These are phyloP conservation scores for Forficula auricularia DNA, from an alignment of 1,140 invertebrate species.

Conservation along the genomic window DNA sequence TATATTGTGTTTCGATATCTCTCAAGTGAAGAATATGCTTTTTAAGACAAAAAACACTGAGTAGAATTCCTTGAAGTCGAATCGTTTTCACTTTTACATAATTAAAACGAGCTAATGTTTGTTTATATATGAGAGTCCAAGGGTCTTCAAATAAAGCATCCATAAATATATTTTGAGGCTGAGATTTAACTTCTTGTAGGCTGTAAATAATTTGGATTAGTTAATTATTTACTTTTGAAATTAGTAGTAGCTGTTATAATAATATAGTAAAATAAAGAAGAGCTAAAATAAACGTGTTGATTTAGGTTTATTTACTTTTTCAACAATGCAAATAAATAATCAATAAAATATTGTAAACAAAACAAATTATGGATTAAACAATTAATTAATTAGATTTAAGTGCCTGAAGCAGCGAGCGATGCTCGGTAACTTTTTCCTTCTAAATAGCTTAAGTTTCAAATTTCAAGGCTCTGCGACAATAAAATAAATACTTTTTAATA, in stretches of 20 bases:
- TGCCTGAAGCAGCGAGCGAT: no score
- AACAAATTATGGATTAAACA: no score
- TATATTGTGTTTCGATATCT: conserved; percentile 67
- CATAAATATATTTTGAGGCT: conserved; percentile 65
- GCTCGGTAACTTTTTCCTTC: no score
- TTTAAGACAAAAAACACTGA: conserved; percentile 55
- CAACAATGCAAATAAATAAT: no score
- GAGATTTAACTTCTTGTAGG: conserved; percentile 79
- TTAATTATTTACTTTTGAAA: conserved; percentile 1
- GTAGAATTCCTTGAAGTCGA: conserved; percentile 58
- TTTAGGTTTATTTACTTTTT: no score
- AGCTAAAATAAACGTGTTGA: not conserved
- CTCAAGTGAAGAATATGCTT: conserved; percentile 61
- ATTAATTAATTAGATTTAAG: no score
- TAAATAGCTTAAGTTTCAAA: no score
- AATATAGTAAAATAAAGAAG: conserved; percentile 2
- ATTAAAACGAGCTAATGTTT: conserved; percentile 29
- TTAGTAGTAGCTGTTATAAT: no score
- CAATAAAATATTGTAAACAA: no score
- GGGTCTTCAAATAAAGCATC: conserved; percentile 67
- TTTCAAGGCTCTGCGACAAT: no score
- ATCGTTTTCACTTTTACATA: conserved; percentile 63
- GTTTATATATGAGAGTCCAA: conserved; percentile 55
- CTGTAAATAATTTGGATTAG: conserved; percentile 27
- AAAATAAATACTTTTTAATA: no score